Base-by-base conservation (phyloP, 2,888 invertebrate species). In the Eumacrocentrus americanus region DNA sequence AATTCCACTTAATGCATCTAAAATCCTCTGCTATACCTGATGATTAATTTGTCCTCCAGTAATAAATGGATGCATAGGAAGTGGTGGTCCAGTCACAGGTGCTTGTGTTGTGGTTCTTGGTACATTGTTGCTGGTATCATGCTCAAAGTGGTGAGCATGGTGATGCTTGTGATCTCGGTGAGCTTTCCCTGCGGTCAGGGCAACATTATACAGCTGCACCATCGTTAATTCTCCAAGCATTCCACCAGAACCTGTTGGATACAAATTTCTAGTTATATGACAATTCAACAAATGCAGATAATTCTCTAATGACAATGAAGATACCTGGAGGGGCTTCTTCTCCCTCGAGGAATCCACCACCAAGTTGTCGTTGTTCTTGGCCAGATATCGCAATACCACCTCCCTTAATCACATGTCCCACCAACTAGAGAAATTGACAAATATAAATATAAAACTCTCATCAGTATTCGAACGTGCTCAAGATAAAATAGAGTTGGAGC, bases 121-220 rank as follows among this genome's bases (percentile, higher is more conserved):
- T 7, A 86, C 86, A 11, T 88, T 78, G 12, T 85, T 84, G 12
- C 83, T 83, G 0, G 91, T 91, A 65, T 91, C 88, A 74, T 91
- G 90, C 71, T 88, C 89, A 73, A 89, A 91, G 71, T 90, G 90
- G 76, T 92, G 91, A 0, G 87, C 92, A 80, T 93, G 92, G 75
- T 93, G 93, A 74, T 93, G 93, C 74, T 92, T 93, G 81, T 93
- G 92, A 73, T 92, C 91, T 66, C 88, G 89, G 81, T 93, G 92
- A 0, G 92, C 92, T 79, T 93, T 93, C 0, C 93, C 93, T 1
- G 92, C 92, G 2, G 91, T 91, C 60, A 93, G 76, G 0, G 92
- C 92, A 0, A 92, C 91, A 61, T 87, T 87, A 81, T 93, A 93
- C 14, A 93, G 79, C 76, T 92, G 91, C 0, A 92, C 79, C 86